A percentile compares a stretch with the other conserved stretches of the same genome.
These are phyloP conservation scores for Nasonia longicornis DNA, from an alignment of 1,140 invertebrate species.

Conservation along the genomic window DNA sequence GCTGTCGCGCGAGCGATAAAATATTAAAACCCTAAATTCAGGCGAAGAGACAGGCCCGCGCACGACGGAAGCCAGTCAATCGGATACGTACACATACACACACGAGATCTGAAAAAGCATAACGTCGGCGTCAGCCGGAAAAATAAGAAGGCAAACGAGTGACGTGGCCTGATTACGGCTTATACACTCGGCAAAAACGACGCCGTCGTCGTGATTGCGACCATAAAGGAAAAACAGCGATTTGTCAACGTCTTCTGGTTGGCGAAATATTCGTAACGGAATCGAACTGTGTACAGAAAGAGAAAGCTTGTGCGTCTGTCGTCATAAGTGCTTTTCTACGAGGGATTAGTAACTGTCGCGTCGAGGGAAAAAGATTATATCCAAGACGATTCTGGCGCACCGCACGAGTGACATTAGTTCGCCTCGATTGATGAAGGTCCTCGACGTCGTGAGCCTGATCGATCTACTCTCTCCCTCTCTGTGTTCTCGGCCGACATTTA, in stretches of 20 bases:
- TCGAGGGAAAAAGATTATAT: not conserved
- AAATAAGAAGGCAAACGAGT: constrained; percentile 13
- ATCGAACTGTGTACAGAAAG: constrained; percentile 3
- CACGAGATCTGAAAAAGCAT: not conserved
- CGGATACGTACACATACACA: not conserved
- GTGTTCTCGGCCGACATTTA: constrained; percentile 32
- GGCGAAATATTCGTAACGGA: constrained; percentile 37
- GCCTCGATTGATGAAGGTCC: constrained; percentile 52
- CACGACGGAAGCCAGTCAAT: not conserved
- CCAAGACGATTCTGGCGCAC: constrained; percentile 12
- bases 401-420: constrained; percentile 45
- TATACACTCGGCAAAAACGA: constrained; percentile 6
- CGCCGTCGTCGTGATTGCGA: not conserved
- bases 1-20: not conserved
- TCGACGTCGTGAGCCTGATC: constrained; percentile 50
- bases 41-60: not conserved
- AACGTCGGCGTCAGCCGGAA: not conserved
- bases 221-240: constrained; percentile 4
- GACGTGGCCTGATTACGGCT: constrained; percentile 31
- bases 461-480: constrained; percentile 45
- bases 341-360: constrained; percentile 31
- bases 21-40: constrained; percentile 4
- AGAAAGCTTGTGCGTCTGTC: no score
- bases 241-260: constrained; percentile 32
- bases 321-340: constrained; percentile 3